These are phyloP conservation scores for Gobionotothen gibberifrons DNA, from an alignment of 2,797 vertebrate genomes.

Conservation along the genomic window DNA sequence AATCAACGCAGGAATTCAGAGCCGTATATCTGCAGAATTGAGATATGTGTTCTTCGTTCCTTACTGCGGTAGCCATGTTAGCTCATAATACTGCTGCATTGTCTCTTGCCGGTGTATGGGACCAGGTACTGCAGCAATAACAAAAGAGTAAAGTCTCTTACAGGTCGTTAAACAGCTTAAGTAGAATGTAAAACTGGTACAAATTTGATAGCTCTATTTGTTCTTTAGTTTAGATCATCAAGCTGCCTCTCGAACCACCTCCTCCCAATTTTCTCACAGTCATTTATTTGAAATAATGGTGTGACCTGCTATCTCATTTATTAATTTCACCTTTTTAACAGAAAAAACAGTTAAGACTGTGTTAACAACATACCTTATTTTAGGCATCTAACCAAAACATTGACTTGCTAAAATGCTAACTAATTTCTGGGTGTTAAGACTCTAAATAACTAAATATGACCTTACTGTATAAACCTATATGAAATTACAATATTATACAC, in stretches of 20 bases:
- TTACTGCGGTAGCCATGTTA: constrained; percentile 12
- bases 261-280: not conserved
- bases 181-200: not conserved
- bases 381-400: too few relatives aligned
- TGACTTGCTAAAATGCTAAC: too few relatives aligned
- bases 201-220: not conserved
- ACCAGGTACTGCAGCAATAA: not conserved
- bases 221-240: not conserved
- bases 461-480: not conserved
- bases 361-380: too few relatives aligned
- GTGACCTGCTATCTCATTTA: not conserved
- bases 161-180: not conserved
- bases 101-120: not conserved
- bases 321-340: not conserved
- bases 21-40: not conserved
- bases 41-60: not conserved
- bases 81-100: not conserved
- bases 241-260: too few relatives aligned
- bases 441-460: too few relatives aligned
- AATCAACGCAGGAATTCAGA: not conserved
- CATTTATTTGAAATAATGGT: not conserved
- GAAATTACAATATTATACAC: not conserved
- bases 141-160: not conserved
- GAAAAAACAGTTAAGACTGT: too few relatives aligned
- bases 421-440: too few relatives aligned